phyloP scores from a whole-genome alignment of 2,113 vertebrate species.

The Falco punctatus region DNA sequence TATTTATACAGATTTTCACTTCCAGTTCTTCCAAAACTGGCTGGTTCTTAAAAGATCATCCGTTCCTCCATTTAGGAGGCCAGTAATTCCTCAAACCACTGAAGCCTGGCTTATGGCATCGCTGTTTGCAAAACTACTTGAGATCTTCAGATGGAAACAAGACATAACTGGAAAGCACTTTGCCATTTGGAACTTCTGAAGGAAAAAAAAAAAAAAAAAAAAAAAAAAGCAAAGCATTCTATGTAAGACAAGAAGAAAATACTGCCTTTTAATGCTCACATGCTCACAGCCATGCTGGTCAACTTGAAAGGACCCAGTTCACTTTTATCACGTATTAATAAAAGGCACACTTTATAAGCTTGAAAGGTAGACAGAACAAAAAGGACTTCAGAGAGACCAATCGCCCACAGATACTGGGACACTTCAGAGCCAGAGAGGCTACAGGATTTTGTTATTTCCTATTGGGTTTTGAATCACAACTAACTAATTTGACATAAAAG shows the following conservation, averaged over 20 bases:
- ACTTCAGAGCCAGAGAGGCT: background rate
- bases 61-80: background rate
- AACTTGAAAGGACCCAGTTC: background rate
- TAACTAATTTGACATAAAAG: background rate
- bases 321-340: background rate
- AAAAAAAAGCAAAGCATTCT: background rate
- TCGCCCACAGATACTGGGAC: background rate
- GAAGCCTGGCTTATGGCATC: background rate
- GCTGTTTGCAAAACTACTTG: background rate
- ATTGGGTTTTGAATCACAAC: background rate
- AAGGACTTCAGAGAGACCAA: background rate
- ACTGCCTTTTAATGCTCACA: background rate
- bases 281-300: background rate
- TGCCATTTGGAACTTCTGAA: background rate
- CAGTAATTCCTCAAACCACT: background rate
- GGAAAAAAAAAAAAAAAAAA: background rate
- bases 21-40: background rate
- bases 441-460: background rate
- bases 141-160: slow-evolving; percentile 30
- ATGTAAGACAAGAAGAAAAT: background rate
- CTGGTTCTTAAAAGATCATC: background rate
- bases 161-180: background rate
- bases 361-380: background rate
- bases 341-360: background rate
- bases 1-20: background rate